Conservation (phyloP, 2,888 invertebrate genomes). For the Agrotis puta region DNA sequence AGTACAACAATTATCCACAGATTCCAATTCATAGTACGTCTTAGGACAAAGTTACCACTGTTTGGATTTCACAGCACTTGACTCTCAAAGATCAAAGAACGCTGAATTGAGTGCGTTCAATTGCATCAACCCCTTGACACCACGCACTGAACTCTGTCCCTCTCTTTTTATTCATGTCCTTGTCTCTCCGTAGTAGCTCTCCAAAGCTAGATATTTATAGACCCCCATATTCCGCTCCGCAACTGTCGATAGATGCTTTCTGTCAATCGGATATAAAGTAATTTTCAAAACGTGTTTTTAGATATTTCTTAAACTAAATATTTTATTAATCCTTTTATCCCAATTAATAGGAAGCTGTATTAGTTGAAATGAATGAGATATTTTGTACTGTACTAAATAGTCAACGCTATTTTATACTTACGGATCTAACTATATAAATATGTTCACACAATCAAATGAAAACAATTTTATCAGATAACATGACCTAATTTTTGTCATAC, state of each 20-base stretch:
- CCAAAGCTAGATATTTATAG: constrained; percentile 42
- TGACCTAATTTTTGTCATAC: constrained; percentile 12
- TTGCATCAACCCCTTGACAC: constrained; percentile 52
- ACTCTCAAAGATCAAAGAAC: constrained; percentile 53
- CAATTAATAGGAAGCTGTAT: not conserved
- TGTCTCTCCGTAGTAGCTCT: constrained; percentile 25
- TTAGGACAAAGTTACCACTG: constrained; percentile 22
- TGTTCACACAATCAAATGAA: constrained; percentile 7
- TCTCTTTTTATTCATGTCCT: constrained; percentile 27
- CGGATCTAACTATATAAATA: constrained; percentile 9
- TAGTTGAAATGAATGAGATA: not conserved
- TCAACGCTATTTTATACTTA: not conserved
- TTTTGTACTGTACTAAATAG: not conserved
- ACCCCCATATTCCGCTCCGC: constrained; percentile 15
- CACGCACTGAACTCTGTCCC: constrained; percentile 22
- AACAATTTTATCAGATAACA: constrained; percentile 4
- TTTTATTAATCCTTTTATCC: not conserved
- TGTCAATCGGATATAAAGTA: not conserved
- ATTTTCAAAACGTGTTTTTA: constrained; percentile 4
- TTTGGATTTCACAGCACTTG: constrained; percentile 42
- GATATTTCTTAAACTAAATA: not conserved
- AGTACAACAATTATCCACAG: constrained; percentile 30
- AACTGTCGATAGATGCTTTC: not conserved
- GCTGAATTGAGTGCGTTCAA: constrained; percentile 57
- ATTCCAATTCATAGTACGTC: not conserved